Percentiles rank a stretch among this genome's conserved stretches.
These are phyloP conservation scores for Hyles lineata DNA, from an alignment of 2,888 invertebrate species.

Conservation along the genomic window DNA sequence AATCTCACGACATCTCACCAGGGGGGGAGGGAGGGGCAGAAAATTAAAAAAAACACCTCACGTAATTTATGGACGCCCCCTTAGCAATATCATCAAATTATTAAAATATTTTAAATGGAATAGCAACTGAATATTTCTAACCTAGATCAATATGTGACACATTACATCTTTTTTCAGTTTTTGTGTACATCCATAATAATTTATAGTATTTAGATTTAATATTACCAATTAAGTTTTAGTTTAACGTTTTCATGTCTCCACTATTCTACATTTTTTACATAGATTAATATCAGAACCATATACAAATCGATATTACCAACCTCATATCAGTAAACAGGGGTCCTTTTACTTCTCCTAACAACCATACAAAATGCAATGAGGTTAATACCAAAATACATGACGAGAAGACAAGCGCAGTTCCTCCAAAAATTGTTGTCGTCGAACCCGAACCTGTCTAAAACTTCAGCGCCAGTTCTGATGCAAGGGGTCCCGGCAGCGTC, in stretches of 20 bases:
- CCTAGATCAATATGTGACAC: too few species aligned
- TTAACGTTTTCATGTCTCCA: not conserved
- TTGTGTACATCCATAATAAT: too few species aligned
- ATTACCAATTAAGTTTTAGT: too few species aligned
- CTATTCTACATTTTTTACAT: not conserved
- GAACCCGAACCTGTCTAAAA: conserved; percentile 84
- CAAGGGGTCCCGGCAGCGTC: conserved; percentile 84
- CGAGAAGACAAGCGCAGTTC: conserved; percentile 71
- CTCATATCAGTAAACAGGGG: conserved; percentile 70
- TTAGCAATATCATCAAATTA: too few species aligned
- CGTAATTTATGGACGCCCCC: too few species aligned
- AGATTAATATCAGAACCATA: not conserved
- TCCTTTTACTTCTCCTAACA: conserved; percentile 71
- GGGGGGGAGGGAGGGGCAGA: too few species aligned
- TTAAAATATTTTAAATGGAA: too few species aligned
- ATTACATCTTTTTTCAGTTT: too few species aligned
- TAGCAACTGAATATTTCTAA: too few species aligned
- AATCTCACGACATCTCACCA: too few species aligned
- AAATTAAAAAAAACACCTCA: too few species aligned
- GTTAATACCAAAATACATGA: conserved; percentile 70
- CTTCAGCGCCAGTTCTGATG: conserved; percentile 85
- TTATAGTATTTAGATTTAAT: too few species aligned
- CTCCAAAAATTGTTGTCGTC: conserved; percentile 70
- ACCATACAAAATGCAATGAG: conserved; percentile 75
- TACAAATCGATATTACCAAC: not conserved